phyloP scores from a whole-genome alignment of 2,888 invertebrate species.

The Bugulina stolonifera region DNA sequence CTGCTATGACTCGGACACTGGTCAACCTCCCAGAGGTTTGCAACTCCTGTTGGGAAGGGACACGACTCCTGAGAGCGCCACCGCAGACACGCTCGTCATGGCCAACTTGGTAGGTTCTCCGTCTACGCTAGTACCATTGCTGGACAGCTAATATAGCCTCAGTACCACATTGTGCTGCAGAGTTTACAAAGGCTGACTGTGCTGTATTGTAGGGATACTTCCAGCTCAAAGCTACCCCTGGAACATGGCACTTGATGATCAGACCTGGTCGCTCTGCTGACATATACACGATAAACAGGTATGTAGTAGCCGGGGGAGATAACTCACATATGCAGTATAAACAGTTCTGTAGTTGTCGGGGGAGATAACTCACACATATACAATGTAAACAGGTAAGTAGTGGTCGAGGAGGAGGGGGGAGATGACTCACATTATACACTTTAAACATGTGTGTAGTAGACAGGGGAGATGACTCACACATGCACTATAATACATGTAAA shows the following conservation, averaged over 20 bases:
- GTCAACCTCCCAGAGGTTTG: conserved; percentile 92
- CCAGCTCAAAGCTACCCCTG: conserved; percentile 94
- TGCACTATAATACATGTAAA: too few species aligned
- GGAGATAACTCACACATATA: too few species aligned
- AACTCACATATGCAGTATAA: too few species aligned
- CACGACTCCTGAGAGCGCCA: conserved; percentile 53
- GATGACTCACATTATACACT: too few species aligned
- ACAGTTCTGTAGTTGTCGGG: too few species aligned
- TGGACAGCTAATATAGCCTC: too few species aligned
- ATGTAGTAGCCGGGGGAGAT: too few species aligned
- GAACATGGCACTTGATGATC: conserved; percentile 83
- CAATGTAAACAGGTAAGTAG: too few species aligned
- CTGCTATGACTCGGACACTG: conserved; percentile 81
- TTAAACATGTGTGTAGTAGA: too few species aligned
- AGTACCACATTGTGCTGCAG: neutral
- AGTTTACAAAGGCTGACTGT: neutral
- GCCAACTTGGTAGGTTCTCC: conserved; percentile 68
- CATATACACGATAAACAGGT: conserved; percentile 77
- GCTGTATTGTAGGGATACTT: conserved; percentile 71
- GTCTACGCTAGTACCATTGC: too few species aligned
- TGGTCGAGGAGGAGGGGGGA: too few species aligned
- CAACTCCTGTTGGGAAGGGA: conserved; percentile 88
- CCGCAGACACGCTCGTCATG: conserved; percentile 99
- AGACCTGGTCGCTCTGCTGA: conserved; percentile 89
- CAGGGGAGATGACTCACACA: too few species aligned